Base-by-base conservation (phyloP, 2,888 invertebrate species). In the Teleogryllus oceanicus region DNA sequence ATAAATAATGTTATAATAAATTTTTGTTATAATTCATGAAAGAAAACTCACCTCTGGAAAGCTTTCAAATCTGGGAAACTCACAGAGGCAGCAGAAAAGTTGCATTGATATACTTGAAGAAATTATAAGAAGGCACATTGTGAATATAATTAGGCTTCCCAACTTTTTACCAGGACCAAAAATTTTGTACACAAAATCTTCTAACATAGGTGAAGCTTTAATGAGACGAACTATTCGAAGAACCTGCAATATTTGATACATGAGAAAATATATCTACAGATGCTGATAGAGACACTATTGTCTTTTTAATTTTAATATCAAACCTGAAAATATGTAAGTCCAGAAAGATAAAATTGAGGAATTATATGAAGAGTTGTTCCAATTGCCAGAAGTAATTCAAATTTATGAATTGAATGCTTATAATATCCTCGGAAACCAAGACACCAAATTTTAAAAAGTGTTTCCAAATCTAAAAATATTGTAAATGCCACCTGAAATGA, bases 41-140 rank as follows among this genome's bases (percentile, higher is more conserved):
- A 37, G 37, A 37, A 37, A 37, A 37, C 84, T 83, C 88, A 93
- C 94, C 91, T 98, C 97, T 49, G 98, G 96, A 87, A 99, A 99
- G 5, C 96, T 98, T 89, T 98, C 98, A 87, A 99, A 99, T 87
- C 98, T 98, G 2, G 97, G 95, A 84, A 98, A 97, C 85, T 96
- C 95, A 82, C 93, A 93, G 11, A 99, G 91, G 85, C 96, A 98
- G 86, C 99, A 99, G 87, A 99, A 99, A 62, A 99, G 89, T 86
- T 99, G 99, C 94, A 99, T 97, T 76, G 98, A 99, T 85, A 99
- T 98, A 83, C 97, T 97, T 4, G 99, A 99, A 80, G 99, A 98
- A 84, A 99, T 98, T 81, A 99, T 96, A 79, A 99, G 89, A 86
- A 99, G 92, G 87, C 99, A 99, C 96, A 99, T 98, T 76, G 99